phyloP scores from a whole-genome alignment of 2,113 vertebrate genomes.

The Lophius piscatorius region DNA sequence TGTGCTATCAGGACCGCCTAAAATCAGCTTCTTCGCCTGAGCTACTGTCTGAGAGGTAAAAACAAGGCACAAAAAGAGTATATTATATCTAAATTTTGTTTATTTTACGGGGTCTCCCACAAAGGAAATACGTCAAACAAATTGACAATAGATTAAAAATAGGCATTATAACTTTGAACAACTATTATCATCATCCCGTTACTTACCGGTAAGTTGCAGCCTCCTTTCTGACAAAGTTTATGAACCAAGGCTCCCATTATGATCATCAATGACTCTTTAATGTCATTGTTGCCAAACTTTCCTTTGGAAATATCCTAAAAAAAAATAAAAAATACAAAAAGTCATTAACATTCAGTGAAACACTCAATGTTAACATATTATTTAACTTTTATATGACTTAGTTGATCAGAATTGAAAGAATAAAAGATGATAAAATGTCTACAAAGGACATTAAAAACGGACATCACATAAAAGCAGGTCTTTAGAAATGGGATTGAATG shows the following conservation, averaged over 20 bases:
- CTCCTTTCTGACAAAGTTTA: slow-evolving; percentile 89
- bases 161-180: no score
- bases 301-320: slow-evolving; percentile 86
- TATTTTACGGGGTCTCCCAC: no score
- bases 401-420: no score
- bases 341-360: no score
- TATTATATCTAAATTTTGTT: no score
- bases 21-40: slow-evolving; percentile 89
- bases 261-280: slow-evolving; percentile 92
- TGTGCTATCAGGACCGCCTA: slow-evolving; percentile 85
- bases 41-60: slow-evolving; percentile 82
- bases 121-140: background rate
- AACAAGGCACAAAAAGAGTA: background rate
- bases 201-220: slow-evolving; percentile 90
- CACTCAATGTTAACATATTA: no score
- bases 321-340: no score
- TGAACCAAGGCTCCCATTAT: slow-evolving; percentile 89
- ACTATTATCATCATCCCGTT: background rate
- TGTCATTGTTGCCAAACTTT: slow-evolving; percentile 86
- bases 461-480: no score
- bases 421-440: no score
- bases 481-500: no score
- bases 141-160: background rate
- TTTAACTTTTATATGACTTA: no score
- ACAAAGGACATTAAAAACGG: no score